Evolutionary conservation across 2,113 vertebrate genomes (phyloP).

Genomic region (Pantherophis guttatus): DNA sequence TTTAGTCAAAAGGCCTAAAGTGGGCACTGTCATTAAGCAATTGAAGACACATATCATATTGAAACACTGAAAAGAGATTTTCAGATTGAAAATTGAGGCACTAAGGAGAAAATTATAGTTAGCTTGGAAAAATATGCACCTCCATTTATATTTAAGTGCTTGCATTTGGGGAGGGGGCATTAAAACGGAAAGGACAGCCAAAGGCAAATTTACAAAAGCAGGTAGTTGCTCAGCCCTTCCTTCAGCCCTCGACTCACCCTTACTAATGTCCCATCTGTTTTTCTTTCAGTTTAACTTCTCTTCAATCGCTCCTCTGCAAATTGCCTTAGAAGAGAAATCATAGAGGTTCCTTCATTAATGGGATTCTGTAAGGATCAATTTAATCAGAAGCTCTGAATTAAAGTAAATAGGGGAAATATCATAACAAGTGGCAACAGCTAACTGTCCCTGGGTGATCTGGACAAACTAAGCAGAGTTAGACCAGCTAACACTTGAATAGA

Average conservation of each 20-base stretch:
- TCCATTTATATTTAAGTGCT: neutral
- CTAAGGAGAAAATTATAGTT: neutral
- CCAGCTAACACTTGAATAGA: neutral
- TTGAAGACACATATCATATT: neutral
- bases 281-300: neutral
- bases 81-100: neutral
- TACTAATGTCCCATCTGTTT: neutral
- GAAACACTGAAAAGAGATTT: neutral
- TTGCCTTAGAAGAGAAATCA: neutral
- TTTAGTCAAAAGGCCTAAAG: conserved; percentile 18
- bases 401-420: neutral
- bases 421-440: neutral
- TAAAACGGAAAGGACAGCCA: neutral
- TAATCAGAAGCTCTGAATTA: neutral
- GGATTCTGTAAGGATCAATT: neutral
- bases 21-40: neutral
- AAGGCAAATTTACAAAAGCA: neutral
- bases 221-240: neutral
- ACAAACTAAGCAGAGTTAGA: neutral
- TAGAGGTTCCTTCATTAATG: neutral
- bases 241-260: neutral
- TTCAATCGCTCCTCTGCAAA: neutral
- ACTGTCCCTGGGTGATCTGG: neutral
- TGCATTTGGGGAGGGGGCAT: neutral
- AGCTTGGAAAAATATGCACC: neutral